Evolutionary conservation across 2,797 vertebrate species (phyloP).

Genomic region (Cottoperca gobio): DNA sequence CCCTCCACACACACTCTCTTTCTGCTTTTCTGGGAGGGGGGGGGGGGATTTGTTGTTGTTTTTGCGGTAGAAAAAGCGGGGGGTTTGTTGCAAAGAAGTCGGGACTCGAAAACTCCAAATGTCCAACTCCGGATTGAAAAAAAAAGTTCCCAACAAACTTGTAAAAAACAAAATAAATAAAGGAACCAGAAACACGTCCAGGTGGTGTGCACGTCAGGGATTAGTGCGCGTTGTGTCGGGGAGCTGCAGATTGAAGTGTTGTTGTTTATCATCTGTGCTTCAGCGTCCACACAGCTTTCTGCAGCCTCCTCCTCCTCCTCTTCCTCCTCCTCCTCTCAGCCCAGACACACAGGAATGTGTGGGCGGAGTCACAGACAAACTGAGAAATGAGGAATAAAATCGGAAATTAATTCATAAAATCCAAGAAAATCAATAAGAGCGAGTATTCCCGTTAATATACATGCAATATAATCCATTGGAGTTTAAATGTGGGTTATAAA

Average conservation of each 20-base stretch:
- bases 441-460: fast-evolving
- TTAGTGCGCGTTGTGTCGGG: not conserved
- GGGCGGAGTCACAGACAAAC: conserved; percentile 69
- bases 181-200: not conserved
- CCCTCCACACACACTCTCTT: not conserved
- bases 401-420: not conserved
- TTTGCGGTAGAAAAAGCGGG: not conserved
- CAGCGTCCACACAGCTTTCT: conserved; percentile 47
- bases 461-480: fast-evolving
- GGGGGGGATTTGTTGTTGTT: not conserved
- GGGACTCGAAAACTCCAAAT: conserved; percentile 22
- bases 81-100: conserved; percentile 1
- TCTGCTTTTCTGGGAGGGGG: not conserved
- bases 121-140: conserved; percentile 7
- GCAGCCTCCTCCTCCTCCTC: conserved; percentile 25
- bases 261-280: conserved; percentile 63
- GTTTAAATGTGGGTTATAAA: fast-evolving
- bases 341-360: conserved; percentile 80
- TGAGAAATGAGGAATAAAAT: too few species aligned
- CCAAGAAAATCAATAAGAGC: not conserved
- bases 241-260: conserved; percentile 26
- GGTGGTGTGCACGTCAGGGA: too few species aligned
- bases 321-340: conserved; percentile 49
- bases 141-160: conserved; percentile 63
- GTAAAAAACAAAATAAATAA: not conserved